Percentiles rank a stretch among this genome's conserved stretches.
Conservation (phyloP, 2,888 invertebrate species). For the Steinernema scapterisci region DNA sequence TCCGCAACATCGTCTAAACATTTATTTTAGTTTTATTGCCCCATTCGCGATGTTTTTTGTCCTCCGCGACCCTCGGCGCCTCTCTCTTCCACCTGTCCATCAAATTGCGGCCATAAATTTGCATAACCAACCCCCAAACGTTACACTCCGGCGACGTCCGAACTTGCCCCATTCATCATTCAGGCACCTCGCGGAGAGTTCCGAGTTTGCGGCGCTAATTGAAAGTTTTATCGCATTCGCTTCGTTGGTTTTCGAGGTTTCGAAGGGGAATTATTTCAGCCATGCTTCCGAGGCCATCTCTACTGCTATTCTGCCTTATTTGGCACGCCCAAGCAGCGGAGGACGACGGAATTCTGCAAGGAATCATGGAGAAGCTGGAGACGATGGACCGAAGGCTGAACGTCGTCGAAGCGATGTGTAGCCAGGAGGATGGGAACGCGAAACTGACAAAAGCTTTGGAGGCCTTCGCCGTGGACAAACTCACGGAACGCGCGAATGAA, state of each 20-base stretch:
- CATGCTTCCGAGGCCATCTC: neutral
- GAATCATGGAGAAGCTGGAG: neutral
- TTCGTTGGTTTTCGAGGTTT: neutral
- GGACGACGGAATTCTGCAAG: neutral
- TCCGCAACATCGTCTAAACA: conserved; percentile 71
- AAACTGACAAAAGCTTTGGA: neutral
- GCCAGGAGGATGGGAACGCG: neutral
- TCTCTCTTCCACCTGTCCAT: neutral
- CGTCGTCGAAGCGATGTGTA: neutral
- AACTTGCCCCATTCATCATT: conserved; percentile 16
- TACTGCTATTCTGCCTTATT: neutral
- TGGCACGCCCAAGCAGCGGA: neutral
- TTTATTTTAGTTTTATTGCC: neutral
- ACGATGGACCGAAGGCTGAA: neutral
- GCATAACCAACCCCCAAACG: conserved; percentile 8
- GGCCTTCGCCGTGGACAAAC: neutral
- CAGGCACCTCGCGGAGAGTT: neutral
- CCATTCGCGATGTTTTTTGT: neutral
- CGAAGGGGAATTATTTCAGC: neutral
- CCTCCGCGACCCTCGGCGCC: neutral
- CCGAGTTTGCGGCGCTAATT: conserved; percentile 7
- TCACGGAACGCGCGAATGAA: neutral
- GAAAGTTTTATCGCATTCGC: neutral
- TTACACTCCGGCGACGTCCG: neutral
- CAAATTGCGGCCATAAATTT: conserved; percentile 11